These are phyloP conservation scores for Indicator indicator DNA, from an alignment of 2,113 vertebrate species.

Conservation along the genomic window DNA sequence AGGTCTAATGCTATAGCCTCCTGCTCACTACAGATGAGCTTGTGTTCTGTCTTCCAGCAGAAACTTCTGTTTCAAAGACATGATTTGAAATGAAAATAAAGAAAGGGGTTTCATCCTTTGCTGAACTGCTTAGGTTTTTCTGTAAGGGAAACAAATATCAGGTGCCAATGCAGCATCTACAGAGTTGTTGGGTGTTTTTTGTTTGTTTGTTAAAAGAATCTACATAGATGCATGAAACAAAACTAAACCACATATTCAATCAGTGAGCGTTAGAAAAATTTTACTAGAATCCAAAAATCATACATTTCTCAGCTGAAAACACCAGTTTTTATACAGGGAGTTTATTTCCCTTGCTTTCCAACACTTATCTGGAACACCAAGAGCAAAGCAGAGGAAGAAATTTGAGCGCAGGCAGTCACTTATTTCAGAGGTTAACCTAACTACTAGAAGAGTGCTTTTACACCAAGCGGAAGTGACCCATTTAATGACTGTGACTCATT, in stretches of 20 bases:
- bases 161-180: slow-evolving; percentile 24
- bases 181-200: background rate
- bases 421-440: background rate
- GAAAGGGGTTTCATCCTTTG: background rate
- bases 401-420: background rate
- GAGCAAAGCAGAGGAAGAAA: background rate
- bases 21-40: background rate
- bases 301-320: background rate
- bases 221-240: background rate
- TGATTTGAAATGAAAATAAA: background rate
- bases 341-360: background rate
- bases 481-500: slow-evolving; percentile 36
- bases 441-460: background rate
- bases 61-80: background rate
- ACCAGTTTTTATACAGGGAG: background rate
- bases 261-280: background rate
- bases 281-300: background rate
- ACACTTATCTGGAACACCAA: background rate
- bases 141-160: slow-evolving; percentile 17
- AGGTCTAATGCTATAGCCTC: background rate
- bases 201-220: background rate
- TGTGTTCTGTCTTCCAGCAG: background rate
- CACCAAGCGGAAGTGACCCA: slow-evolving; percentile 28
- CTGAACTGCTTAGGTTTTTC: background rate
- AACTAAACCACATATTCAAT: slow-evolving; percentile 15